phyloP scores from a whole-genome alignment of 2,797 vertebrate species.

The Pteronotus mesoamericanus region DNA sequence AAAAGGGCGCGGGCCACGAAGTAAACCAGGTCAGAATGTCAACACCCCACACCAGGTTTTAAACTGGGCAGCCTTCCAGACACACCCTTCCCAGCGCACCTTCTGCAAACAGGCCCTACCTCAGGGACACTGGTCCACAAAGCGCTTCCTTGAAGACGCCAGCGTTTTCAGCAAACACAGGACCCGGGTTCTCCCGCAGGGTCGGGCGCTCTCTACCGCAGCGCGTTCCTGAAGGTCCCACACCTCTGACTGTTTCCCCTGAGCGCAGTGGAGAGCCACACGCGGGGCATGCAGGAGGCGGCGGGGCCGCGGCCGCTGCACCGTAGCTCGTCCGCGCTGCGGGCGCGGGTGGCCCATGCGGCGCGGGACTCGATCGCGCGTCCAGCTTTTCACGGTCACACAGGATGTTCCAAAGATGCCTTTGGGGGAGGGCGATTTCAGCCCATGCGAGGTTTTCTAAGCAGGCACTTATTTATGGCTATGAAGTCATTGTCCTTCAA shows the following conservation, averaged over 20 bases:
- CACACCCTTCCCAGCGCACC: background rate
- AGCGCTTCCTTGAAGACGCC: background rate
- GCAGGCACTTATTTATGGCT: background rate
- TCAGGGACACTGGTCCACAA: background rate
- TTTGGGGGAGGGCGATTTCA: background rate
- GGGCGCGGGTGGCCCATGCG: no score
- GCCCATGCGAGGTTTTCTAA: background rate
- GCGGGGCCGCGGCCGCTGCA: no score
- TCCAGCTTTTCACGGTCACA: background rate
- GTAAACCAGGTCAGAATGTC: background rate
- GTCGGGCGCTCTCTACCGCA: background rate
- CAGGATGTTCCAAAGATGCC: background rate
- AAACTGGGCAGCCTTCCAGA: background rate
- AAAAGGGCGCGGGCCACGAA: background rate
- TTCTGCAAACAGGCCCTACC: background rate
- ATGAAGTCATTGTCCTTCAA: background rate
- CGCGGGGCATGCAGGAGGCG: no score
- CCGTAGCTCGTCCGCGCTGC: fast-evolving
- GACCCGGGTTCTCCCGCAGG: background rate
- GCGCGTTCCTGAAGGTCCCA: background rate
- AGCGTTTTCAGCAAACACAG: background rate
- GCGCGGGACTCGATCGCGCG: no score
- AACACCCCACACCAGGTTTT: background rate
- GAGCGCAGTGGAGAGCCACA: background rate
- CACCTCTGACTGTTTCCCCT: background rate